Base-by-base conservation (phyloP, 2,113 vertebrate genomes). In the Pycnonotus jocosus region DNA sequence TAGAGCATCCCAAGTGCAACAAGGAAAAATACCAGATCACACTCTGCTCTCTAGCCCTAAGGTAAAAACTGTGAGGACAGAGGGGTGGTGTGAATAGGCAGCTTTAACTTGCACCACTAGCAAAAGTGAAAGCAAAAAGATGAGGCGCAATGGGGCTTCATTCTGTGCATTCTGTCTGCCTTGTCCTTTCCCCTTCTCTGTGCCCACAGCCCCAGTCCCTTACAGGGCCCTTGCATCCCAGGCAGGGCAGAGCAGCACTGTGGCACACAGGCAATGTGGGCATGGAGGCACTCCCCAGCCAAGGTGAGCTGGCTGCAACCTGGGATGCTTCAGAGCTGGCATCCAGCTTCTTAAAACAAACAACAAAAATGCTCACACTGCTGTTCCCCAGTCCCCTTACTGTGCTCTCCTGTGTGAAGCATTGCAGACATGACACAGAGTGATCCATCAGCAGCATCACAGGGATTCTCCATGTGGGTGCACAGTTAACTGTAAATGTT, bases 351-450 rank as follows among this genome's bases (percentile, higher is more conserved):
- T n/a, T 58, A 8, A 85, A 74, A 45, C n/a, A 48, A 65, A 7
- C 31, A 69, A 33, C 22, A 78, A n/a, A 94, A 80, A 38, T 8
- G 10, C 17, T 30, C 22, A 53, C 25, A 12, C 38, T 40, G 40
- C 33, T 51, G 57, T 58, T 87, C 40, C 45, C 61, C 68, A 53
- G 3, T 22, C 3, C 17, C n/a, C n/a, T 20, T 21, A 24, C 35
- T 7, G 5, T 35, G 51, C 15, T 44, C 5, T 40, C 28, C 45
- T 22, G 12, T 5, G 12, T 37, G 74, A 87, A 60, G 48, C 38
- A 51, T 0, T 56, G 48, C 40, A 92, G 30, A 70, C 8, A 2
- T 10, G 10, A 38, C 22, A 72, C 1, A 0, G 61, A 38, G 15
- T 14, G 25, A 60, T 53, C 48, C 57, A 56, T 18, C 60, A 47